These are phyloP conservation scores for Anthopleura xanthogrammica DNA, from an alignment of 92 coral and sea anemone genomes.

Conservation along the genomic window DNA sequence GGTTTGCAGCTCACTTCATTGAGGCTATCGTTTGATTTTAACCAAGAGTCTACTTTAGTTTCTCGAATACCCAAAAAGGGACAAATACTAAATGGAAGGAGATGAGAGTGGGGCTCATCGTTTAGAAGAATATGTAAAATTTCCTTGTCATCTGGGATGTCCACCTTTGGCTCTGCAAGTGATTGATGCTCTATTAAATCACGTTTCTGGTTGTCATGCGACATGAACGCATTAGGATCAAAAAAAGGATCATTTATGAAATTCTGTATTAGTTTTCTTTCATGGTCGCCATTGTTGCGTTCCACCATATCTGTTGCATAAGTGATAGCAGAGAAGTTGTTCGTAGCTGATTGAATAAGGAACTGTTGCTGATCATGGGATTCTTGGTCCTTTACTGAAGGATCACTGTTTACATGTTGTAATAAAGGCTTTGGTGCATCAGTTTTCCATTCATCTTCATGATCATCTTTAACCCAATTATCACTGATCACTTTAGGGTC, in stretches of 20 bases:
- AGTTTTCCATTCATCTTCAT: neutral
- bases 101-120: slow-evolving; percentile 11
- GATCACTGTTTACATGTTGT: neutral
- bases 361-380: neutral
- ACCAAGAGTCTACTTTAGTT: neutral
- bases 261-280: neutral
- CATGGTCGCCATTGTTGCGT: neutral
- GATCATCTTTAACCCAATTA: neutral
- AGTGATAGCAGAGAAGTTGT: neutral
- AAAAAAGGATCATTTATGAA: neutral
- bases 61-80: slow-evolving; percentile 65
- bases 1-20: slow-evolving; percentile 43
- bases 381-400: neutral
- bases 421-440: neutral
- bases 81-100: slow-evolving; percentile 48
- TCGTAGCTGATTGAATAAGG: neutral
- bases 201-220: neutral
- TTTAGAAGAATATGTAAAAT: slow-evolving; percentile 18
- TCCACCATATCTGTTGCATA: neutral
- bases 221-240: neutral
- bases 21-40: neutral
- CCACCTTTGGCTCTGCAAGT: neutral
- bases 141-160: neutral
- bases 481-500: neutral
- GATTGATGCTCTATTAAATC: neutral